Percentiles rank a stretch among this genome's conserved stretches.
Conservation (phyloP, 1,140 invertebrate species). For the Nephila pilipes region DNA sequence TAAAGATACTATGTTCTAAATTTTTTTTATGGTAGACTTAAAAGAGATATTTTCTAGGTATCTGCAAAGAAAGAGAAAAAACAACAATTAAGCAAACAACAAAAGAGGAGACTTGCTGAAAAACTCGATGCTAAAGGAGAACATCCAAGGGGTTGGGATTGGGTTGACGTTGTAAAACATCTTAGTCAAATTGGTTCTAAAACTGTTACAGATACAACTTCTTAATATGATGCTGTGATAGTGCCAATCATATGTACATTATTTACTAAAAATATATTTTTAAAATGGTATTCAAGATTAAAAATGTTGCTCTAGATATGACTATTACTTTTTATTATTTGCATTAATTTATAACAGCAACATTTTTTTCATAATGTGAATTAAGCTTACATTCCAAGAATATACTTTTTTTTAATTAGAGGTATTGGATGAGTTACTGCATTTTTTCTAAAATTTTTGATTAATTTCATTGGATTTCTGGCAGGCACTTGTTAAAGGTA, state of each 20-base stretch:
- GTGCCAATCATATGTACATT: conserved; percentile 51
- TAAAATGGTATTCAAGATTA: conserved; percentile 9
- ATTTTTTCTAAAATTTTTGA: no score
- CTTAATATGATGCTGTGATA: conserved; percentile 56
- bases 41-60: conserved; percentile 75
- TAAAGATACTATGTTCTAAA: no score
- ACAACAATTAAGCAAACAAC: conserved; percentile 90
- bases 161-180: conserved; percentile 97
- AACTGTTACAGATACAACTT: conserved; percentile 27
- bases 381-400: no score
- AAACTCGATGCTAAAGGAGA: conserved; percentile 90
- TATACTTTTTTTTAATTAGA: no score
- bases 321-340: neutral
- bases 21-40: no score
- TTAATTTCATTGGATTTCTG: no score
- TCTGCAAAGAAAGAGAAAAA: conserved; percentile 88
- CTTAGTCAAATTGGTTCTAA: conserved; percentile 89
- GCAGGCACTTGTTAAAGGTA: no score
- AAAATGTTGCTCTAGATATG: neutral
- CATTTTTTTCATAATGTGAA: no score
- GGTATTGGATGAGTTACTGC: no score
- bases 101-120: conserved; percentile 94
- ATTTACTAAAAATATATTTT: conserved; percentile 33
- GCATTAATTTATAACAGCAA: no score
- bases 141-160: conserved; percentile 93